Evolutionary conservation across 1,140 invertebrate genomes (phyloP), one percentile per base, ranked within the genome.

Genomic region (Aethina tumida): DNA sequence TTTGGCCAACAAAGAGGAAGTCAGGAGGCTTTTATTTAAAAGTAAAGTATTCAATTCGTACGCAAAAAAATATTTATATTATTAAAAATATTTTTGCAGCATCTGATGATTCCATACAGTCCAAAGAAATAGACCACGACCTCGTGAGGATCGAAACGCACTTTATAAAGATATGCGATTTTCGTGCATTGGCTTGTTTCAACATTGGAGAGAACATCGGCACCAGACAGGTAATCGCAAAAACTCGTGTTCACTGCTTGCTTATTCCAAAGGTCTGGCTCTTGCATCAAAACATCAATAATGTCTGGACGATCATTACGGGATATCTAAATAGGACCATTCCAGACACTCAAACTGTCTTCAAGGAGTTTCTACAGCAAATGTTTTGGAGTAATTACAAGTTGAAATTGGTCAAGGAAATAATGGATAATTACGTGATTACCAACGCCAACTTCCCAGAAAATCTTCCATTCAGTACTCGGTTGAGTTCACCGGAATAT

Each of bases 191-290:
- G 7, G 66, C 65, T 0, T 56, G 55, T 40, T 70, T 70, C 42
- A 63, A 65, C 26, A 62, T 68, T 56, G 75, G 75, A 0, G 75
- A 79, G 52, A 62, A 70, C 25, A 70, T 79, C 66, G 53, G 60
- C 3, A 68, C 75, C 50, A 62, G 75, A 5, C 62, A 73, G 19
- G 68, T 79, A 2, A 64, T 78, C 2, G 68, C 75, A 0, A 42
- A 65, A 4, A 69, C 66, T 2, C 61, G 63, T 1, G 67, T 71
- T 1, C 63, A 62, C 34, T 76, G 75, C 43, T 63, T 79, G 43
- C 55, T 78, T 3, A 57, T 79, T 20, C 77, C 76, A 0, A 67
- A 66, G 30, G 73, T 75, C 50, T 77, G 73, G 69, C 51, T 79
- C 9, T 48, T 69, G 19, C 65, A 74, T 43, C 66, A 72, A 12